Conservation (phyloP, 1,140 invertebrate species). For the Hypothenemus hampei region DNA sequence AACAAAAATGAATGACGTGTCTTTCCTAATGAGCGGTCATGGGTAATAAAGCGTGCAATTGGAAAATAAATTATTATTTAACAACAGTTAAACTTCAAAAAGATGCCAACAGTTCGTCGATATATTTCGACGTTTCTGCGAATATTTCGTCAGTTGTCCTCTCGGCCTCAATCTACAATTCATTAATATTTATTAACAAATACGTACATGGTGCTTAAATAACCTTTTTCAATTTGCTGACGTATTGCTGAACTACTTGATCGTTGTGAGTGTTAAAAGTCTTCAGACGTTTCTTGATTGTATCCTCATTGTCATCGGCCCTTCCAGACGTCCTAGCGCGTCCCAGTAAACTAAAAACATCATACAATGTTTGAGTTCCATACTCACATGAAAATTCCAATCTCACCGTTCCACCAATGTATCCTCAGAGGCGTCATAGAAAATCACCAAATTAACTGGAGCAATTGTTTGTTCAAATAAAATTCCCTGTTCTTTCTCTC, state of each 20-base stretch:
- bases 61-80: too few relatives aligned
- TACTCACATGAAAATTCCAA: too few relatives aligned
- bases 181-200: background rate
- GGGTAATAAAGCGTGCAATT: too few relatives aligned
- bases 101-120: constrained; percentile 30
- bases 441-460: constrained; percentile 74
- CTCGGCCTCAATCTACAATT: constrained; percentile 71
- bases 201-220: constrained; percentile 25
- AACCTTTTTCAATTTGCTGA: constrained; percentile 72
- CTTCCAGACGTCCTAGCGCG: constrained; percentile 85
- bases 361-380: background rate
- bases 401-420: constrained; percentile 71
- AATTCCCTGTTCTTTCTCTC: constrained; percentile 84
- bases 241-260: constrained; percentile 83
- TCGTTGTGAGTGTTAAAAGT: constrained; percentile 91
- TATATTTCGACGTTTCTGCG: constrained; percentile 53
- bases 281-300: constrained; percentile 87
- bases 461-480: constrained; percentile 81
- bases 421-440: constrained; percentile 77
- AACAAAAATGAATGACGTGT: too few relatives aligned
- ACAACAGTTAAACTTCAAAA: background rate
- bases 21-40: too few relatives aligned
- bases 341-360: constrained; percentile 58
- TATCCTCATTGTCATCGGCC: constrained; percentile 96
- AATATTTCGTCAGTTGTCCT: constrained; percentile 71